A percentile compares a stretch with the other conserved stretches of the same genome.
phyloP scores from a whole-genome alignment of 2,888 invertebrate species.

The Lingula anatina region DNA sequence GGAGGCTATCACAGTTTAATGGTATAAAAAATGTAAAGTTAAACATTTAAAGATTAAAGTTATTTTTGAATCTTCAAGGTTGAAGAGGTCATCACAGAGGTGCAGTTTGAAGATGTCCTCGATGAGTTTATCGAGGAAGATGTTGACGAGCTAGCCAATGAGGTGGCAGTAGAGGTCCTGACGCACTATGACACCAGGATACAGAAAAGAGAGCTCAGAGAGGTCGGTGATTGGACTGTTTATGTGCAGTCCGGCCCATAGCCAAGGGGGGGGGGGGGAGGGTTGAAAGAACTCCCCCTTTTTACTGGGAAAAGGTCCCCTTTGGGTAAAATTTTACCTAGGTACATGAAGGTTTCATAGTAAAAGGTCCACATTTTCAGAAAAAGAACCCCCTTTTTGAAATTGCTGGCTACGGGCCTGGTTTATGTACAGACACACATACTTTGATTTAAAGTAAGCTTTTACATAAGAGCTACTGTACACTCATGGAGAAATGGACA shows the following conservation, averaged over 20 bases:
- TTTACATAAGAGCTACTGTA: neutral
- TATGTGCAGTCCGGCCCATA: neutral
- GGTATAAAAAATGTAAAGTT: too few species aligned
- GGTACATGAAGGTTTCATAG: too few species aligned
- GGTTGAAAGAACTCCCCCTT: too few species aligned
- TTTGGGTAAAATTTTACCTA: too few species aligned
- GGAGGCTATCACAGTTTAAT: too few species aligned
- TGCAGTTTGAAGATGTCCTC: slow-evolving; percentile 28
- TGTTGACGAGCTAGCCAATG: slow-evolving; percentile 24
- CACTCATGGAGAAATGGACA: neutral
- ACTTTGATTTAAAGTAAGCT: neutral
- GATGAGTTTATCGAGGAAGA: slow-evolving; percentile 27
- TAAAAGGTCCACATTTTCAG: too few species aligned
- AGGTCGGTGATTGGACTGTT: slow-evolving; percentile 14
- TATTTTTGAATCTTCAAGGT: slow-evolving; percentile 18
- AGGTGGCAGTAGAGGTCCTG: slow-evolving; percentile 32
- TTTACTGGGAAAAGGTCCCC: too few species aligned
- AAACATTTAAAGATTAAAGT: too few species aligned
- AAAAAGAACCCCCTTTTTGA: too few species aligned
- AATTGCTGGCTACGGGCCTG: too few species aligned
- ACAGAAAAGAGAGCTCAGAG: slow-evolving; percentile 26
- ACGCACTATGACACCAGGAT: slow-evolving; percentile 32
- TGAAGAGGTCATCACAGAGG: slow-evolving; percentile 27
- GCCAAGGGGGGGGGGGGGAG: neutral
- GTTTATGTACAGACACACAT: too few species aligned